phyloP scores from a whole-genome alignment of 2,888 invertebrate species.

The Tromatobia lineatoria region DNA sequence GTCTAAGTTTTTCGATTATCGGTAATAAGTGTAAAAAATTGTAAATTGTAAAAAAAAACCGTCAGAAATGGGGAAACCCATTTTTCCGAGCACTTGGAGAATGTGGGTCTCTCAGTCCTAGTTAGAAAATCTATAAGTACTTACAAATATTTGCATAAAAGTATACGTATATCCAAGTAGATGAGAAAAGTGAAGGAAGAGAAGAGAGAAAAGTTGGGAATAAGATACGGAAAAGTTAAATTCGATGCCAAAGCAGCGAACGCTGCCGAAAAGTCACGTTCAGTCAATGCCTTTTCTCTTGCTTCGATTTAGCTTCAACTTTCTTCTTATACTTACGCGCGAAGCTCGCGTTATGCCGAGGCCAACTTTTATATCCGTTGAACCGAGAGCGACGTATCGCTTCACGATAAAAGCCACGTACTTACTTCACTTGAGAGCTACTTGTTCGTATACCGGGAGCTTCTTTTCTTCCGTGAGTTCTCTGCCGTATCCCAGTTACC shows the following conservation, averaged over 20 bases:
- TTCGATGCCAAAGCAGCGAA: constrained; percentile 6
- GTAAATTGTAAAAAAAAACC: constrained; percentile 42
- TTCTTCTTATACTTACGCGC: neutral
- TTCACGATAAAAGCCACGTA: constrained; percentile 42
- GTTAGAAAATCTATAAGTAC: neutral
- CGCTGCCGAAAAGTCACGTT: constrained; percentile 25
- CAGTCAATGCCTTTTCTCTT: constrained; percentile 28
- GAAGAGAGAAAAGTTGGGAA: neutral
- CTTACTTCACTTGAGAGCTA: constrained; percentile 28
- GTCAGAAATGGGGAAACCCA: neutral
- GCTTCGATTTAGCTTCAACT: constrained; percentile 18
- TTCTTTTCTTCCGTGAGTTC: constrained; percentile 28
- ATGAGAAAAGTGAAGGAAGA: neutral
- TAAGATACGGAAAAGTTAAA: constrained; percentile 28
- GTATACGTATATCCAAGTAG: neutral
- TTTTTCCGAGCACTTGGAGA: neutral
- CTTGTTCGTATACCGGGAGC: constrained; percentile 33
- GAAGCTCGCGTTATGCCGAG: constrained; percentile 8
- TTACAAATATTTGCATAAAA: neutral
- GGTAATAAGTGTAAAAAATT: constrained; percentile 58
- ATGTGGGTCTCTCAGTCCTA: neutral
- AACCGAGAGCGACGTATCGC: constrained; percentile 29
- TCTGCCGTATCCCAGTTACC: constrained; percentile 24
- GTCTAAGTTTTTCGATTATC: constrained; percentile 48
- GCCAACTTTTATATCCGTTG: constrained; percentile 43